These are phyloP conservation scores for Sternotherus odoratus DNA, from an alignment of 2,797 vertebrate genomes.

Conservation along the genomic window DNA sequence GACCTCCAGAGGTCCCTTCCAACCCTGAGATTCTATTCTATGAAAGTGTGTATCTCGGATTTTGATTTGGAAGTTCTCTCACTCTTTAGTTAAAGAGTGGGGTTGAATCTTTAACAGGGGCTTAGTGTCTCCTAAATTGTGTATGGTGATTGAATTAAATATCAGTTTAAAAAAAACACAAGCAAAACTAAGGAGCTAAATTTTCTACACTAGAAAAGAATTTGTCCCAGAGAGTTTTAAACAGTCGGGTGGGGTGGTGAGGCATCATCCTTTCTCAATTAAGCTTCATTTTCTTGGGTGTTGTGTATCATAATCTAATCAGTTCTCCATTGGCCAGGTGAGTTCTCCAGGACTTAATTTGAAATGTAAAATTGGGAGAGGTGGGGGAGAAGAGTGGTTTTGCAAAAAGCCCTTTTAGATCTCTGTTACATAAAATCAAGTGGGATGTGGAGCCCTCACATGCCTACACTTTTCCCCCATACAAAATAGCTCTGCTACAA, in stretches of 20 bases:
- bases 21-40: too few species aligned
- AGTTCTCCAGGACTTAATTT: neutral
- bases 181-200: neutral
- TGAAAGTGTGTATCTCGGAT: neutral
- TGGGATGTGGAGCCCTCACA: neutral
- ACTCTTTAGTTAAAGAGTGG: neutral
- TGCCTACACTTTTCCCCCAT: neutral
- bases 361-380: neutral
- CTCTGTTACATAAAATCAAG: neutral
- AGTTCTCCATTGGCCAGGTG: neutral
- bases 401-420: neutral
- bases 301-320: neutral
- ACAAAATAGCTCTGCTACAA: neutral
- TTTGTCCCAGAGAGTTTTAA: neutral
- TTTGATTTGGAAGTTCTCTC: neutral
- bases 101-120: neutral
- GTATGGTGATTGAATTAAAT: neutral
- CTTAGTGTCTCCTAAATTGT: neutral
- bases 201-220: neutral
- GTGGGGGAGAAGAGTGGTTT: neutral
- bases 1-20: too few species aligned
- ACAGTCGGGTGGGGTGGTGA: neutral
- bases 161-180: neutral
- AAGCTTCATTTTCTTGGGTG: neutral
- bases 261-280: neutral